Conservation (phyloP, 37 sponge, comb jelly and placozoan genomes). For the Hexactinellida sp. region DNA sequence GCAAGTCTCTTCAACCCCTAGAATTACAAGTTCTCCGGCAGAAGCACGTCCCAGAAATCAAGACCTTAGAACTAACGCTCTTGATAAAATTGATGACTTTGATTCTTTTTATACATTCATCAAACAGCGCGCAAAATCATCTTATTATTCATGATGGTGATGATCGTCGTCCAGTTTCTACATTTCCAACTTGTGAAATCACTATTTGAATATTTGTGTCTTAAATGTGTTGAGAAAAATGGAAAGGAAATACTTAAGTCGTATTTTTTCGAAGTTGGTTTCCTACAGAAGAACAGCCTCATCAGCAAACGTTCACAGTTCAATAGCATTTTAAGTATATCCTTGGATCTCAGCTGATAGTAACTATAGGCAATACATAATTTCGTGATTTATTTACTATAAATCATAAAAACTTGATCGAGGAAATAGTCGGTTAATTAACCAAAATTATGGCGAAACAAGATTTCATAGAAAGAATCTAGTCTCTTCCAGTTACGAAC, state of each 20-base stretch:
- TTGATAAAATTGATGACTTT: slow-evolving; percentile 14
- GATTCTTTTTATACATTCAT: slow-evolving; percentile 10
- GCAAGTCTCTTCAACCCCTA: slow-evolving; percentile 19
- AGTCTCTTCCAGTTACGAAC: too few species aligned
- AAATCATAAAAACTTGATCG: too few species aligned
- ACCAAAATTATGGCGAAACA: too few species aligned
- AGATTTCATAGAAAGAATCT: not conserved
- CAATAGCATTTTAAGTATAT: slow-evolving; percentile 16
- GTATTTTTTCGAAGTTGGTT: not conserved
- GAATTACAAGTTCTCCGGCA: slow-evolving; percentile 12
- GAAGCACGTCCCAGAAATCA: slow-evolving; percentile 12
- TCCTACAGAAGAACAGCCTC: slow-evolving; percentile 16
- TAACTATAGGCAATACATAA: too few species aligned
- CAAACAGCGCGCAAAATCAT: slow-evolving; percentile 5
- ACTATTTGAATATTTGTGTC: not conserved
- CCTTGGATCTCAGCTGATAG: too few species aligned
- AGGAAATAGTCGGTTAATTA: too few species aligned
- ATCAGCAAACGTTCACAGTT: slow-evolving; percentile 10
- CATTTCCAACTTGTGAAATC: slow-evolving; percentile 3
- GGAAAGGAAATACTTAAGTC: slow-evolving; percentile 12
- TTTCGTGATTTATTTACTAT: too few species aligned
- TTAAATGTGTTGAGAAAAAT: slow-evolving; percentile 18
- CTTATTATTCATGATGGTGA: slow-evolving; percentile 17
- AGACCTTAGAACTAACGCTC: slow-evolving; percentile 17
- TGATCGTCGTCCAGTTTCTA: slow-evolving; percentile 17